Evolutionary conservation across 2,888 invertebrate species (phyloP).

Genomic region (Allolobophora icterica): DNA sequence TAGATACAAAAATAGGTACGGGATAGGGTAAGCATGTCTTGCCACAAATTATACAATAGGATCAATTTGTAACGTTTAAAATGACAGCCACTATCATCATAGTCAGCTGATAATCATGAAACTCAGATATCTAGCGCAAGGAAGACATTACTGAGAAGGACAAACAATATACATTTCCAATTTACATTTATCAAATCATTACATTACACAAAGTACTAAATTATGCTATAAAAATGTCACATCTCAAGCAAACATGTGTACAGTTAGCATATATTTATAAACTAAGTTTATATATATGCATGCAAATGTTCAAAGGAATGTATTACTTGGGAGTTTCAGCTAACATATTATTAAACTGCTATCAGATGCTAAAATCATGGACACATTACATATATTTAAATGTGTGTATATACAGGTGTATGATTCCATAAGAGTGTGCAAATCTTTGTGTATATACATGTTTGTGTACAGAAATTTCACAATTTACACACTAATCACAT

Average conservation of each 20-base stretch:
- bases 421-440: no score
- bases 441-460: background rate
- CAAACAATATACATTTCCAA: background rate
- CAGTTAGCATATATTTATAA: background rate
- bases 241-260: background rate
- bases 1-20: background rate
- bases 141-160: background rate
- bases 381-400: background rate
- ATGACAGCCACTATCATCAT: background rate
- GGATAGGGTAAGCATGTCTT: background rate
- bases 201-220: background rate
- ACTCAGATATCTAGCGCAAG: background rate
- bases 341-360: background rate
- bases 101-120: background rate
- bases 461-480: background rate
- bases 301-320: background rate
- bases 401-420: conserved; percentile 1
- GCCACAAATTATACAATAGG: background rate
- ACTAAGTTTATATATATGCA: background rate
- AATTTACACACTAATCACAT: background rate
- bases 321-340: background rate
- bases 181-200: background rate
- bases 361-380: background rate
- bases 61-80: background rate
- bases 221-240: background rate